Base-by-base conservation (phyloP, 2,113 vertebrate species). In the Castor canadensis region DNA sequence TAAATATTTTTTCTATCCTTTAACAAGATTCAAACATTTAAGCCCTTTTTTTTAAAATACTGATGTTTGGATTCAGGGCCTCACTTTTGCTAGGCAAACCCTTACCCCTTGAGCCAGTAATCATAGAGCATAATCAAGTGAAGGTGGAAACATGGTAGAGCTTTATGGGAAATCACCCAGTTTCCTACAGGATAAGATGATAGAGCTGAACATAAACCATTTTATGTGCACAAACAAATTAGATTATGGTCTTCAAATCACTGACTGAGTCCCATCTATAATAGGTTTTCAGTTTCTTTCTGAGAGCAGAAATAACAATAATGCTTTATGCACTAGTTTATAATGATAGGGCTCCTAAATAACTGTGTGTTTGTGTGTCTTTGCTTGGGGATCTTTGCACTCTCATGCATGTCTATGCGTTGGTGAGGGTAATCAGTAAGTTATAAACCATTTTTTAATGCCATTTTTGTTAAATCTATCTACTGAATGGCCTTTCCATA, bases 121-220 rank as follows among this genome's bases (percentile, higher is more conserved):
- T n/a, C n/a, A n/a, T n/a, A n/a, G n/a, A n/a, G n/a, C 73, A 47
- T 71, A 97, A 96, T 83, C 93, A 94, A 97, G 64, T 79, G 66
- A 97, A 54, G 49, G 83, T 66, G 26, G 43, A 73, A 89, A 82
- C 75, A 85, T 64, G 66, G 66, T 49, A 69, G 43, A 85, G 13
- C 35, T 91, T 96, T 95, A 81, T 54, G 76, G 75, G 9, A 95
- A 95, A 49, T 92, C 91, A 94, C 89, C 92, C 93, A 96, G 40
- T 82, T 95, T 93, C 93, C 92, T 87, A 95, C 94, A 73, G 58
- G 89, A 93, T 92, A 79, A 97, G 87, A 95, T 56, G 32, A 97
- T 40, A 97, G 93, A 96, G 60, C 43, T 81, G 92, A 97, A 98
- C 92, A 73, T 1, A 1, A 43, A 80, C 15, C 93, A 92, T 54